Percentiles rank a stretch among this genome's conserved stretches.
phyloP scores from a whole-genome alignment of 2,113 vertebrate genomes.

The Lycocorax pyrrhopterus region DNA sequence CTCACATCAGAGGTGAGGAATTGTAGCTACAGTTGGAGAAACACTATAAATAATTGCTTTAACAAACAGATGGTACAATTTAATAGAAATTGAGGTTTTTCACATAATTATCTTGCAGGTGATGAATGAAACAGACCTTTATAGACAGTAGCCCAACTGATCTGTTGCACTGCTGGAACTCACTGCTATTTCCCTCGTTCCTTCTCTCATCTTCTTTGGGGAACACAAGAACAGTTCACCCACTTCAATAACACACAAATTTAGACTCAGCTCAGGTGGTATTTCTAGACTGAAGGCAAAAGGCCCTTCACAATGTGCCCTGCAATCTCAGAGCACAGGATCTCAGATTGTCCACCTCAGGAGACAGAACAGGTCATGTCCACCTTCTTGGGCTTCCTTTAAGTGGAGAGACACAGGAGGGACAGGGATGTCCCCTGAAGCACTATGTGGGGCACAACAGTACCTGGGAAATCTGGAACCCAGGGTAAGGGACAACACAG shows the following conservation, averaged over 20 bases:
- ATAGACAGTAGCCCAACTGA: neutral
- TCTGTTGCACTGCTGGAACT: neutral
- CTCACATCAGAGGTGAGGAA: neutral
- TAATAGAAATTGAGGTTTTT: neutral
- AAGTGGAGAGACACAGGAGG: neutral
- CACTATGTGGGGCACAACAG: rapidly evolving
- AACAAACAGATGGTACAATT: neutral
- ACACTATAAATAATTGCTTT: neutral
- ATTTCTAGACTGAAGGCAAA: neutral
- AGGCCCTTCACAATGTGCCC: neutral
- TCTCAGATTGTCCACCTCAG: neutral
- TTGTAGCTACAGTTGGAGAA: neutral
- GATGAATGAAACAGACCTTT: neutral
- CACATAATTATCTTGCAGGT: neutral
- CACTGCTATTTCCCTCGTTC: neutral
- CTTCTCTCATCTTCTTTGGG: neutral
- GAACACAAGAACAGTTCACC: neutral
- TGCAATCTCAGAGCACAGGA: neutral
- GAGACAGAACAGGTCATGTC: neutral
- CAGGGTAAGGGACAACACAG: neutral
- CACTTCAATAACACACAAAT: neutral
- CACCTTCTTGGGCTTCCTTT: neutral
- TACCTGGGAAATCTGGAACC: neutral
- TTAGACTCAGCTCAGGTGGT: neutral
- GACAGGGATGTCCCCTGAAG: neutral